Percentiles rank a stretch among this genome's conserved stretches.
phyloP scores from a whole-genome alignment of 2,113 vertebrate species.

The Platichthys stellatus region DNA sequence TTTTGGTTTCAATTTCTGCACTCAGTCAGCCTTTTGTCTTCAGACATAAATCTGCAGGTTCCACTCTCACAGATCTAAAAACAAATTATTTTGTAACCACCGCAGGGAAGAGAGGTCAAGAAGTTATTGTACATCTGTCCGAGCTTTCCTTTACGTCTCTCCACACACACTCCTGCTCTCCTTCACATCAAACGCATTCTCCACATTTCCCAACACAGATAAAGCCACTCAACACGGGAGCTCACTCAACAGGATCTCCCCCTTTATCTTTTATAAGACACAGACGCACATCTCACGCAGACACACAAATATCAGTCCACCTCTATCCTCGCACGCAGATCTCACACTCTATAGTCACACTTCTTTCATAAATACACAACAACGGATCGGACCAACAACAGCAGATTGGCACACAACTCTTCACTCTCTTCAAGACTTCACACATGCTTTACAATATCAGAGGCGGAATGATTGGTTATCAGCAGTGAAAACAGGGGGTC shows the following conservation, averaged over 20 bases:
- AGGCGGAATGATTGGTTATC: constrained; percentile 16
- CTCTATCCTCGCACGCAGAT: constrained; percentile 27
- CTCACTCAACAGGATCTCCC: constrained; percentile 50
- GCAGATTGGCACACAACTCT: neutral
- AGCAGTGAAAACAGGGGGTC: constrained; percentile 31
- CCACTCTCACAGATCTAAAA: constrained; percentile 1
- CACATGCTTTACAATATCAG: neutral
- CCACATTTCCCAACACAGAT: constrained; percentile 66
- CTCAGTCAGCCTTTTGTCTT: neutral
- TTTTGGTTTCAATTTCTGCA: neutral
- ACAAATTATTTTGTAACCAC: neutral
- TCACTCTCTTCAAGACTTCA: neutral
- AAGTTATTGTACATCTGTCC: constrained; percentile 16
- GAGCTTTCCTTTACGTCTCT: neutral
- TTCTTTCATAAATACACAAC: neutral
- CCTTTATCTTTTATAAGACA: constrained; percentile 45
- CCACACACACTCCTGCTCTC: constrained; percentile 17
- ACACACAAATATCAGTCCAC: constrained; percentile 19
- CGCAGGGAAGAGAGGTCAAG: neutral
- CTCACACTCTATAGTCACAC: neutral
- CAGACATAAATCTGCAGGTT: neutral
- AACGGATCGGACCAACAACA: neutral
- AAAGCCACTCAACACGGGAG: constrained; percentile 56
- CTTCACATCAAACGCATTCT: constrained; percentile 72
- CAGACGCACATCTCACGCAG: constrained; percentile 20